phyloP scores from a whole-genome alignment of 2,113 vertebrate genomes.

The Megaleporinus macrocephalus region DNA sequence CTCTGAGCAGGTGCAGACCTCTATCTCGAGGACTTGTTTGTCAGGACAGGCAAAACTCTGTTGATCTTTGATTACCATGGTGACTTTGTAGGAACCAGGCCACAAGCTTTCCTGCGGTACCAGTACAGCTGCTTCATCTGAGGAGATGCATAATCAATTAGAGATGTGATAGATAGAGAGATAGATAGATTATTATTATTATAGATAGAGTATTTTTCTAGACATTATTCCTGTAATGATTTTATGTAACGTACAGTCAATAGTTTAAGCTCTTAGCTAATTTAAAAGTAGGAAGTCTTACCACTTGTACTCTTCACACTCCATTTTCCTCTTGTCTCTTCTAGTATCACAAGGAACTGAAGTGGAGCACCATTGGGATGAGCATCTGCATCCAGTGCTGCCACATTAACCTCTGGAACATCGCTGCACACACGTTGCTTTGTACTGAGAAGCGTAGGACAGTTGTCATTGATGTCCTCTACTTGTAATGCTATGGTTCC shows the following conservation, averaged over 20 bases:
- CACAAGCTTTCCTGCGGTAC: conserved; percentile 30
- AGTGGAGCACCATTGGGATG: conserved; percentile 73
- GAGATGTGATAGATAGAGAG: too few species aligned
- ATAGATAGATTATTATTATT: too few species aligned
- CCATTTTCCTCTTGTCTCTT: conserved; percentile 69
- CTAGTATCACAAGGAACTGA: conserved; percentile 70
- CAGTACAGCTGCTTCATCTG: conserved; percentile 50
- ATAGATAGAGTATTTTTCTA: too few species aligned
- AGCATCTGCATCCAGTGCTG: conserved; percentile 57
- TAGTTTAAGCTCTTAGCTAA: background rate
- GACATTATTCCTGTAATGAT: too few species aligned
- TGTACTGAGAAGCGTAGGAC: conserved; percentile 73
- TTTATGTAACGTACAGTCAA: too few species aligned
- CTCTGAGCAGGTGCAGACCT: conserved; percentile 56
- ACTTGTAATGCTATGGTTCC: conserved; percentile 81
- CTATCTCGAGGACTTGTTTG: conserved; percentile 44
- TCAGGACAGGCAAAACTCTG: conserved; percentile 59
- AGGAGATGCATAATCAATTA: background rate
- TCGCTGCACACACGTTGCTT: conserved; percentile 71
- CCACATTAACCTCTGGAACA: conserved; percentile 67
- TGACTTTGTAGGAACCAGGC: conserved; percentile 56
- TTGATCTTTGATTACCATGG: conserved; percentile 52
- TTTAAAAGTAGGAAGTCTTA: conserved; percentile 57
- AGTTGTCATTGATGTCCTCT: conserved; percentile 74
- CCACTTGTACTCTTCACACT: conserved; percentile 73